A percentile compares a stretch with the other conserved stretches of the same genome.
Evolutionary conservation across 2,888 invertebrate genomes (phyloP).

Genomic region (Troilus luridus): DNA sequence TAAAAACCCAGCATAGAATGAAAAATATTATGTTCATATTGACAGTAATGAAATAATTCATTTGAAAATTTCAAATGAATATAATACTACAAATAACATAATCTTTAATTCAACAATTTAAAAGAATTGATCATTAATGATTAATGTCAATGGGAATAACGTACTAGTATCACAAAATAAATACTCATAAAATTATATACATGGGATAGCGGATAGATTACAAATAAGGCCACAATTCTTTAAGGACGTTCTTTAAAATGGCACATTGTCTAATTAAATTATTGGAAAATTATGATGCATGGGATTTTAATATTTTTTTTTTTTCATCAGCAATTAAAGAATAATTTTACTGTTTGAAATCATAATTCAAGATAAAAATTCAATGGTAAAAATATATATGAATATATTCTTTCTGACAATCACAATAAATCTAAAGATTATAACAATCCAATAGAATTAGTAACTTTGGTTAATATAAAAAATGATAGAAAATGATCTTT

Average conservation of each 20-base stretch:
- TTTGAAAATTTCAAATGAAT: background rate
- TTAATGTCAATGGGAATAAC: background rate
- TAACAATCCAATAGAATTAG: slow-evolving; percentile 6
- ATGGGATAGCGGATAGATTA: background rate
- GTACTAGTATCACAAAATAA: slow-evolving; percentile 34
- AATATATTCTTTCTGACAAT: background rate
- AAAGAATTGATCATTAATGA: background rate
- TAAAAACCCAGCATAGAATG: background rate
- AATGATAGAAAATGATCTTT: background rate
- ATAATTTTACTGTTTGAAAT: background rate
- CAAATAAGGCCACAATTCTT: slow-evolving; percentile 31
- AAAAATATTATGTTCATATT: background rate
- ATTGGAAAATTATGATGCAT: background rate
- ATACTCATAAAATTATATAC: slow-evolving; percentile 20
- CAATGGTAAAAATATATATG: slow-evolving; percentile 24
- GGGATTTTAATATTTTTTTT: background rate
- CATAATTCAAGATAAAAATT: slow-evolving; percentile 1
- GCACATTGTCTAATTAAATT: background rate
- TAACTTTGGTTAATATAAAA: slow-evolving; percentile 18
- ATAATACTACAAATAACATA: background rate
- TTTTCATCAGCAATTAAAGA: background rate
- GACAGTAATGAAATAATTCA: background rate
- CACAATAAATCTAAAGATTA: background rate
- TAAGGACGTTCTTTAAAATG: slow-evolving; percentile 35
- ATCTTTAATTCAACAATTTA: background rate